These are phyloP conservation scores for Stegana nigrithorax DNA, from an alignment of 2,888 invertebrate species.

Conservation along the genomic window DNA sequence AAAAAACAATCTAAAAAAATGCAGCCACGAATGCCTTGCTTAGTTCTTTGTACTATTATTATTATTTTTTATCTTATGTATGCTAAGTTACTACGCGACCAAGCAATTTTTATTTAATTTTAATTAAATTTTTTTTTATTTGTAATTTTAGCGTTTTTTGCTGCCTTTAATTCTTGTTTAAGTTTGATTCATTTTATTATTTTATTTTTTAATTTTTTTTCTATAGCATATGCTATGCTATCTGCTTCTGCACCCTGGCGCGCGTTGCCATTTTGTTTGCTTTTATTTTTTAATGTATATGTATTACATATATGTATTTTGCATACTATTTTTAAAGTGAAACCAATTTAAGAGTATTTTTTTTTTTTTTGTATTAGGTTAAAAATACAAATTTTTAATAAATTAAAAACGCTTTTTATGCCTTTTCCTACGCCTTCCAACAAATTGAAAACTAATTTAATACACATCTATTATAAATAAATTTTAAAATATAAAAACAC, in stretches of 20 bases:
- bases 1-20: background rate
- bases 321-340: background rate
- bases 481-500: background rate
- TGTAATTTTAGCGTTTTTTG: background rate
- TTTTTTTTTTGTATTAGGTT: conserved; percentile 3
- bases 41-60: background rate
- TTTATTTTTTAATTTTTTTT: conserved; percentile 9
- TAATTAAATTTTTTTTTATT: background rate
- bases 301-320: background rate
- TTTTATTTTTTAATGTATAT: conserved; percentile 44
- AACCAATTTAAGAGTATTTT: conserved; percentile 13
- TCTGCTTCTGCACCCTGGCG: conserved; percentile 46
- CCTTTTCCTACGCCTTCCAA: background rate
- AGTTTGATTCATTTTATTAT: background rate
- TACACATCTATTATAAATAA: background rate
- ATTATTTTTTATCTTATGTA: background rate
- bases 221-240: conserved; percentile 23
- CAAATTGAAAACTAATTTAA: background rate
- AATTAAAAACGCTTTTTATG: background rate
- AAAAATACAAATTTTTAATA: conserved; percentile 1
- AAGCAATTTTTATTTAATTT: background rate
- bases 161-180: background rate
- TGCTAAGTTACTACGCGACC: background rate
- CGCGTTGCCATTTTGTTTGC: conserved; percentile 54
- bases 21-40: conserved; percentile 15